Evolutionary conservation across 2,797 vertebrate species (phyloP), one percentile per base, ranked within the genome.

Genomic region (Otus scops): DNA sequence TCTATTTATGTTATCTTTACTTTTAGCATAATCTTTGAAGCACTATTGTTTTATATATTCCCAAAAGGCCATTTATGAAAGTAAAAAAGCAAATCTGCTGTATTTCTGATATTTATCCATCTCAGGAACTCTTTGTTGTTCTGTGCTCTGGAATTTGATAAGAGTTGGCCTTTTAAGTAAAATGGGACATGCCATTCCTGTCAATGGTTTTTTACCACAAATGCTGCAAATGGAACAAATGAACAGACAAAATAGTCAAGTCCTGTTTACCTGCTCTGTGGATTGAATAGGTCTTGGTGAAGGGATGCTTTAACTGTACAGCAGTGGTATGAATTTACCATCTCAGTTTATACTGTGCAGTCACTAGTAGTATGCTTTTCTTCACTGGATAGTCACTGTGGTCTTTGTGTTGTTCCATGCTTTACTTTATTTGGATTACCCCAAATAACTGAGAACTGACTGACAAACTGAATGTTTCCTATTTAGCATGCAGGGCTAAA

Each of bases 131-230:
- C 64, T 91, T 80, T 85, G 24, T 51, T 82, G 39, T 85, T 85
- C 50, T 54, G 16, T 75, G 38, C 10, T 87, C 43, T 80, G 65
- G 76, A 95, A 94, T 91, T 51, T 88, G 77, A 15, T 94, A 94
- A 63, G 20, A 80, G 51, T 53, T 93, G 84, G 92, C 83, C 88
- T 95, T 88, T 92, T 63, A 77, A 87, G 50, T 77, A 80, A 91
- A 95, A 87, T 59, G 60, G 61, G 69, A 69, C 41, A 30, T 59
- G 28, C 41, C 48, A 34, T 93, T 93, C 50, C 39, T 92, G 56
- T 57, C 20, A 68, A 14, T n/a, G 53, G 68, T 88, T 89, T 85
- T 41, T 20, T 63, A 30, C 41, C 24, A 50, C 11, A 56, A 89
- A 11, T 70, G 15, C 32, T 91, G 47, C 38, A 84, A 81, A 38